Base-by-base conservation (phyloP, 2,888 invertebrate species). In the Scaptodrosophila latifasciaeformis region DNA sequence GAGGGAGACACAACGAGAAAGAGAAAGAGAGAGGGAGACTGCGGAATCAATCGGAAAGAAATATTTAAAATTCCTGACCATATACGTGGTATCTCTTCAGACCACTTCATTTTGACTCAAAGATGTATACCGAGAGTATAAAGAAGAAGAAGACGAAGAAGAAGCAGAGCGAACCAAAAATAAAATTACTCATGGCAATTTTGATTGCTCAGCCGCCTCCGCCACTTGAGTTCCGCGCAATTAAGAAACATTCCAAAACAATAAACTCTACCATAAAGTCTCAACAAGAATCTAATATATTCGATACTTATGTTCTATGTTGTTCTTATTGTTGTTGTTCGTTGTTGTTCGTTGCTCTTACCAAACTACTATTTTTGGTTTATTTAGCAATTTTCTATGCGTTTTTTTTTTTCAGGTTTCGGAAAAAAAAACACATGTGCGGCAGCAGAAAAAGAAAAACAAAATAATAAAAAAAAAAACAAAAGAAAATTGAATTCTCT, bases 171-270 rank as follows among this genome's bases (percentile, higher is more conserved):
- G 43, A 40, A 52, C 50, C 59, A 39, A 59, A 58, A 69, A 65
- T 74, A 74, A 72, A 71, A 72, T 70, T n/a, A n/a, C n/a, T n/a
- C n/a, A n/a, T n/a, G n/a, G n/a, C n/a, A n/a, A 12, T 34, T 34
- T 6, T 13, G 15, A 34, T 34, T 5, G 37, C 10, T 13, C 37
- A 17, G 37, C 50, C 34, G 34, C 58, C 61, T 34, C 58, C 65
- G 54, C 76, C 75, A 75, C 74, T 75, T 70, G 78, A 75, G 69
- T 78, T 75, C 78, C 70, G 78, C 65, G 72, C 67, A 78, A 75
- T 75, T 75, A 75, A 70, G 71, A 75, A 75, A 67, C 71, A 75
- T 74, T 72, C 66, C 74, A 54, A 77, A 75, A 75, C 67, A 67
- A 74, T 78, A 78, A 74, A 69, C 59, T 59, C 52, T 61, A 58